Evolutionary conservation across 2,797 vertebrate genomes (phyloP), one percentile per base, ranked within the genome.

Genomic region (Varecia variegata): DNA sequence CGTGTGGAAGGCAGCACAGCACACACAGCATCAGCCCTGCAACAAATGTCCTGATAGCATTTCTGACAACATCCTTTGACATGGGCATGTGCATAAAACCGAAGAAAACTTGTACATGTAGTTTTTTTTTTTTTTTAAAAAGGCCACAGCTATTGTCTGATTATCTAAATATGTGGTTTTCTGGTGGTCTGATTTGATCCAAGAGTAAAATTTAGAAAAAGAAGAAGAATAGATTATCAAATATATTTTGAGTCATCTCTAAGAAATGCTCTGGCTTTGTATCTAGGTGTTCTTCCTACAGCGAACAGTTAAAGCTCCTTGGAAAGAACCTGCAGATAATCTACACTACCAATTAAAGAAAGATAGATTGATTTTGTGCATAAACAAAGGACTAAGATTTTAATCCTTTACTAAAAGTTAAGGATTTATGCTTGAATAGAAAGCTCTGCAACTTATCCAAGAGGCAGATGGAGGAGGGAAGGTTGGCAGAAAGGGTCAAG

Each of bases 21-120:
- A 62, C 3, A 10, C 14, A 1, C 52, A 13, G 15, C 6, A 0
- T 40, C 45, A 30, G 38, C 20, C 35, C 21, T 15, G 25, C 60
- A 32, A 11, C 0, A 23, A 47, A 40, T 7, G 1, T 52, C 35
- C 4, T 0, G 1, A 82, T 7, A 27, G 2, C 20, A 8, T 7
- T 21, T 10, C n/a, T 23, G 32, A 70, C 10, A 10, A 15, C 14
- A n/a, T 20, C 56, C 80, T 35, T 50, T 50, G 38, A 9, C 10
- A 8, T 1, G 25, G 6, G 30, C 14, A 56, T 1, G 0, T 50
- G 12, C 32, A 14, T 21, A 65, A 50, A 77, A 43, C 60, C 50
- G 27, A n/a, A 40, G 68, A 35, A 62, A 77, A 70, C 23, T 0
- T 47, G 5, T 76, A 54, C 62, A 18, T 67, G 17, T 10, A 32